A percentile compares a stretch with the other conserved stretches of the same genome.
Evolutionary conservation across 2,113 vertebrate genomes (phyloP).

Genomic region (Channa argus): DNA sequence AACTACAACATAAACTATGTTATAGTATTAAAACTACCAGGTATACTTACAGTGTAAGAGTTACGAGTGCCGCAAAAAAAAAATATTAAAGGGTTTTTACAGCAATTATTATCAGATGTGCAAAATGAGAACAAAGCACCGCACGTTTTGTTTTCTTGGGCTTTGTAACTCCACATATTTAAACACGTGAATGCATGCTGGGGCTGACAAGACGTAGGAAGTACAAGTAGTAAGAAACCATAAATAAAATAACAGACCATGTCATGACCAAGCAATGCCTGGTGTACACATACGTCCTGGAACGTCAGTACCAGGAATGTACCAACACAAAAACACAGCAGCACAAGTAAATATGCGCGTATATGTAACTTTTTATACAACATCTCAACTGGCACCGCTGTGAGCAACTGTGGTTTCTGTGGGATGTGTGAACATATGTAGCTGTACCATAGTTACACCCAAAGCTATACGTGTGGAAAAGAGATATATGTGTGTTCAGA

Average conservation of each 20-base stretch:
- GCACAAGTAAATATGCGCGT: too few relatives aligned
- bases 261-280: neutral
- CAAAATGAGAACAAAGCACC: neutral
- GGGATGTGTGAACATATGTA: constrained; percentile 3
- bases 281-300: too few relatives aligned
- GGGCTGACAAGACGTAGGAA: neutral
- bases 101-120: neutral
- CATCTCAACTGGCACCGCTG: constrained; percentile 5
- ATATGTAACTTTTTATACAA: neutral
- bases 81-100: neutral
- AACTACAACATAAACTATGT: neutral
- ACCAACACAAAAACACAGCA: too few relatives aligned
- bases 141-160: neutral
- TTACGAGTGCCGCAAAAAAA: neutral
- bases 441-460: neutral
- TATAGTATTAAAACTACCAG: neutral
- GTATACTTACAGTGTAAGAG: constrained; percentile 16
- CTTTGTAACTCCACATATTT: too few relatives aligned
- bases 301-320: too few relatives aligned
- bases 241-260: neutral
- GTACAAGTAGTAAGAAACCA: neutral
- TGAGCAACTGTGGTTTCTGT: constrained; percentile 7
- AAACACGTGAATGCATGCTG: neutral
- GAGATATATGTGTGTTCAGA: neutral
- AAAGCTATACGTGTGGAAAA: neutral